Evolutionary conservation across 2,888 invertebrate genomes (phyloP).

Genomic region (Listrodromus nycthemerus): DNA sequence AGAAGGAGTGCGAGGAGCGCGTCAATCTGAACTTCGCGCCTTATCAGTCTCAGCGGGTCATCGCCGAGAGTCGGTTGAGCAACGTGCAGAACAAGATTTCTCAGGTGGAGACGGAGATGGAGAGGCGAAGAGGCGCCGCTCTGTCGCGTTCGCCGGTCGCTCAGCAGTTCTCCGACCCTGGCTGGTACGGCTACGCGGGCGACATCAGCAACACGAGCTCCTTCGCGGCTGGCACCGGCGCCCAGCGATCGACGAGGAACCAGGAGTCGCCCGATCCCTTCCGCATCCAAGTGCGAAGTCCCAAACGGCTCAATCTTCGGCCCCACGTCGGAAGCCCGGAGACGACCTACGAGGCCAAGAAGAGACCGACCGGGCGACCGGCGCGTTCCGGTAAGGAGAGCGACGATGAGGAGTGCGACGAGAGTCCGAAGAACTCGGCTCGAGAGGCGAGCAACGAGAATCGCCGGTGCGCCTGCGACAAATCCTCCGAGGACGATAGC

Average conservation of each 20-base stretch:
- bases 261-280: slow-evolving; percentile 79
- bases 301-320: slow-evolving; percentile 75
- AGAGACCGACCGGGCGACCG: slow-evolving; percentile 50
- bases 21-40: slow-evolving; percentile 79
- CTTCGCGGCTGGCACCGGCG: slow-evolving; percentile 14
- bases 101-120: slow-evolving; percentile 79
- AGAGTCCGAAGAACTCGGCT: background rate
- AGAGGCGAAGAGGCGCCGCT: slow-evolving; percentile 69
- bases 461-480: slow-evolving; percentile 57
- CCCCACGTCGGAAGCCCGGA: slow-evolving; percentile 77
- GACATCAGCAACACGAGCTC: slow-evolving; percentile 47
- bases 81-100: slow-evolving; percentile 79
- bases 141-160: slow-evolving; percentile 54
- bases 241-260: slow-evolving; percentile 21
- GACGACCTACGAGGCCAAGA: slow-evolving; percentile 71
- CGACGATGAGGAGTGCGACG: slow-evolving; percentile 55
- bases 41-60: slow-evolving; percentile 76
- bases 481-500: slow-evolving; percentile 65
- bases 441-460: slow-evolving; percentile 25
- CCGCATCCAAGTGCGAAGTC: slow-evolving; percentile 69
- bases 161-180: slow-evolving; percentile 56
- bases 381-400: slow-evolving; percentile 31
- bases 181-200: slow-evolving; percentile 67
- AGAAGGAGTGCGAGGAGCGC: slow-evolving; percentile 80
- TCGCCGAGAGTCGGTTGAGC: slow-evolving; percentile 76